phyloP scores from a whole-genome alignment of 2,113 vertebrate genomes.

The Cryptomyrus ogoouensis region DNA sequence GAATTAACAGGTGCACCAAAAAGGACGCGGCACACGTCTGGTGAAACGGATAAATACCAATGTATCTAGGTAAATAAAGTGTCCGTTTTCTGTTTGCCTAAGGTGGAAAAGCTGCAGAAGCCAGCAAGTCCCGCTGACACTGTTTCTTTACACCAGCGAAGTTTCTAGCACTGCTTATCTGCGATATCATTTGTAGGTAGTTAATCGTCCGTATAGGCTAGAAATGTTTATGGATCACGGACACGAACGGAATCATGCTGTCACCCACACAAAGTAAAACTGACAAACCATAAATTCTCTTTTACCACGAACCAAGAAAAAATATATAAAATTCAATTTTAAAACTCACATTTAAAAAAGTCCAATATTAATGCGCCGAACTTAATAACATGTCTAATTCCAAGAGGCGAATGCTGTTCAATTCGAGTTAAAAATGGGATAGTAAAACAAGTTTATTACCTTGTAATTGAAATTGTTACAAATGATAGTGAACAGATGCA shows the following conservation, averaged over 20 bases:
- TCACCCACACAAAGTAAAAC: neutral
- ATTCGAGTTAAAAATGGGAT: neutral
- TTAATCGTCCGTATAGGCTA: neutral
- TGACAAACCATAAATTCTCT: constrained; percentile 2
- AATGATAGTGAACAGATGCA: constrained; percentile 1
- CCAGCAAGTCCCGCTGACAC: neutral
- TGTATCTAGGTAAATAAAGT: neutral
- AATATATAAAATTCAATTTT: neutral
- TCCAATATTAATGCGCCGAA: neutral
- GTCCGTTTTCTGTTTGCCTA: neutral
- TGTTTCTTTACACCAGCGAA: neutral
- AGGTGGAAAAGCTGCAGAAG: neutral
- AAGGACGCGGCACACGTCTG: neutral
- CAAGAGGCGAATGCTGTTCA: neutral
- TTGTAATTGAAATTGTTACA: neutral
- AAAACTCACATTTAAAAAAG: neutral
- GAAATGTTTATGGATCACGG: neutral
- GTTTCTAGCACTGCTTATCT: neutral
- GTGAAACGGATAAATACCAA: neutral
- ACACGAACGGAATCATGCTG: neutral
- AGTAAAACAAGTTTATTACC: constrained; percentile 20
- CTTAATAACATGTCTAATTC: neutral
- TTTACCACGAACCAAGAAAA: neutral
- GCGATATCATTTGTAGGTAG: neutral
- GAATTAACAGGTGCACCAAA: neutral